Conservation (phyloP, 2,797 vertebrate genomes). For the Peromyscus eremicus region DNA sequence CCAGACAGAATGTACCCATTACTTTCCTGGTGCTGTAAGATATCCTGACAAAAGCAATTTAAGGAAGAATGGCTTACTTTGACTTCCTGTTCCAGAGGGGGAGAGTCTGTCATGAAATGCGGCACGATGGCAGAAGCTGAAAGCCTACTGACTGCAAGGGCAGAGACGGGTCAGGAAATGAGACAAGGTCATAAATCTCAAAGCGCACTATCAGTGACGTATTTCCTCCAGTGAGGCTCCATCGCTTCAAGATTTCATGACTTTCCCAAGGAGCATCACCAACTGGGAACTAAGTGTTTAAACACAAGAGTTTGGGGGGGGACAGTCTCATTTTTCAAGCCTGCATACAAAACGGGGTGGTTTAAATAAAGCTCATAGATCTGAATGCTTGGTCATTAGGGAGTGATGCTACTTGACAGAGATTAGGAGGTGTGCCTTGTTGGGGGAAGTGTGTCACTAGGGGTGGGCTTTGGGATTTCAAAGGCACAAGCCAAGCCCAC, state of each 20-base stretch:
- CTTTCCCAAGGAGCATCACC: background rate
- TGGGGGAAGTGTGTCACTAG: background rate
- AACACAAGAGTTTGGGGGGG: no score
- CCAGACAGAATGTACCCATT: no score
- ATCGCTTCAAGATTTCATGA: background rate
- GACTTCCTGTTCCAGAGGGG: background rate
- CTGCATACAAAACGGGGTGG: background rate
- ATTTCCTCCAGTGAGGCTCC: no score
- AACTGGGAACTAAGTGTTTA: background rate
- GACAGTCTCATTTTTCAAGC: background rate
- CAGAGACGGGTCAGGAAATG: background rate
- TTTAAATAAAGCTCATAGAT: background rate
- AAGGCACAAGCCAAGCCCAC: background rate
- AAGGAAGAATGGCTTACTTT: background rate
- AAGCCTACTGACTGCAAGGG: background rate
- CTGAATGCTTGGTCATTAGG: background rate
- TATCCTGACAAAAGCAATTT: background rate
- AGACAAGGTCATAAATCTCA: background rate
- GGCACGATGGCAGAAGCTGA: rapidly evolving
- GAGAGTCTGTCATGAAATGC: no score
- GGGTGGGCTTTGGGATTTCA: background rate
- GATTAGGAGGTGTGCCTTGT: background rate
- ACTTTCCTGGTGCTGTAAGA: background rate
- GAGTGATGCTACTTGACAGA: no score
- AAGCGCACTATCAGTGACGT: background rate